Percentiles rank a stretch among this genome's conserved stretches.
phyloP scores from a whole-genome alignment of 1,140 invertebrate species.

The Cheumatopsyche charites region DNA sequence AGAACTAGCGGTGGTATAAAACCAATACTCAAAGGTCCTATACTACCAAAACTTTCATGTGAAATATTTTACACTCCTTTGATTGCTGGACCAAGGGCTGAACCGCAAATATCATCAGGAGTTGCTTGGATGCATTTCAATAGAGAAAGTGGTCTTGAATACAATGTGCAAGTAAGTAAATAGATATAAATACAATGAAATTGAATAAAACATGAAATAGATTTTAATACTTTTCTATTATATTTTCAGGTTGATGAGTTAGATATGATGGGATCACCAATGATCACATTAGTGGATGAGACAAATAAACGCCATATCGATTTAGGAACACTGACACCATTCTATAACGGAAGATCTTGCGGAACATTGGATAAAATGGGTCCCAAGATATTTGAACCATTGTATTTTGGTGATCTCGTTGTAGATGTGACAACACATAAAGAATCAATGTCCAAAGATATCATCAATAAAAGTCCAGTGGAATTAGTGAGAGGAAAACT shows the following conservation, averaged over 20 bases:
- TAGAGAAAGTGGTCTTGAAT: conserved; percentile 73
- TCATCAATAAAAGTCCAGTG: no score
- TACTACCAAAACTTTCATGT: conserved; percentile 75
- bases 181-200: not conserved
- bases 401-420: conserved; percentile 79
- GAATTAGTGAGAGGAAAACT: conserved; percentile 69
- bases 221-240: conserved; percentile 19
- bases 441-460: conserved; percentile 52
- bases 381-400: conserved; percentile 74
- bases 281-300: conserved; percentile 74
- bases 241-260: conserved; percentile 61
- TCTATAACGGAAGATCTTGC: conserved; percentile 67
- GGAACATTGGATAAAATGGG: conserved; percentile 70
- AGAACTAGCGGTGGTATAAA: conserved; percentile 62
- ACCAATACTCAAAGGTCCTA: conserved; percentile 68
- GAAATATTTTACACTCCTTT: conserved; percentile 79
- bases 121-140: conserved; percentile 82
- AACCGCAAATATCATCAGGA: conserved; percentile 58
- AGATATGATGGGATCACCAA: conserved; percentile 63
- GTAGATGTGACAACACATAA: conserved; percentile 71
- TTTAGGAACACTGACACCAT: conserved; percentile 70
- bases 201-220: conserved; percentile 51
- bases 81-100: conserved; percentile 57
- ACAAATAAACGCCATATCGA: conserved; percentile 71
- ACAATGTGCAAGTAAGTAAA: conserved; percentile 68